phyloP scores from a whole-genome alignment of 2,888 invertebrate genomes.

The Campoplex capitator region DNA sequence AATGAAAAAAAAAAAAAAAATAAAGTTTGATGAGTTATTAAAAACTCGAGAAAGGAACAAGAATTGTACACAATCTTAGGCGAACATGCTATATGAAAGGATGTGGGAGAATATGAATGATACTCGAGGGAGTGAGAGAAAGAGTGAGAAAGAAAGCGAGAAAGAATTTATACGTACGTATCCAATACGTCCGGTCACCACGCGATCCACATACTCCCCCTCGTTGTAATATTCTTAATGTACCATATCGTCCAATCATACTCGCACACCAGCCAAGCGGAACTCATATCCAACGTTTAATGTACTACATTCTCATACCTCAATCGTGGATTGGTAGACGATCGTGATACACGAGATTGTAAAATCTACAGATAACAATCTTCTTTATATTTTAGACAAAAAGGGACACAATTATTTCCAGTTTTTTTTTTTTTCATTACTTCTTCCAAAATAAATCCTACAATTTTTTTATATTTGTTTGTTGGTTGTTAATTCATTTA shows the following conservation, averaged over 20 bases:
- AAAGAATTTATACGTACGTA: conserved; percentile 44
- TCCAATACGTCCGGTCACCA: conserved; percentile 76
- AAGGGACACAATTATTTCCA: not conserved
- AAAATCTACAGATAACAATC: not conserved
- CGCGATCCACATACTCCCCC: conserved; percentile 71
- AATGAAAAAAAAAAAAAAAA: too few species aligned
- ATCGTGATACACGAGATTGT: not conserved
- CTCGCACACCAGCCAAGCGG: conserved; percentile 36
- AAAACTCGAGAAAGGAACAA: too few species aligned
- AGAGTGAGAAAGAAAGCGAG: conserved; percentile 11
- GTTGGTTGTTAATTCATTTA: too few species aligned
- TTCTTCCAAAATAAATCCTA: not conserved
- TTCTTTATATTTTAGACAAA: not conserved
- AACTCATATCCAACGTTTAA: conserved; percentile 37
- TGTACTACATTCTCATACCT: conserved; percentile 15
- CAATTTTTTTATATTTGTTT: too few species aligned
- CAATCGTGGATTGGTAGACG: conserved; percentile 15
- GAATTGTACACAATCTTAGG: too few species aligned
- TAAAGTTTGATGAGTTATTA: too few species aligned
- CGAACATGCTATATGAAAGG: too few species aligned
- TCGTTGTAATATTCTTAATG: conserved; percentile 49
- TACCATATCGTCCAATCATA: conserved; percentile 46
- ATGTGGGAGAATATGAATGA: too few species aligned
- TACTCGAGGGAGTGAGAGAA: not conserved
- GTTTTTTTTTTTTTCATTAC: not conserved